Percentiles rank a stretch among this genome's conserved stretches.
Evolutionary conservation across 1,140 invertebrate genomes (phyloP).

Genomic region (Cylas formicarius): DNA sequence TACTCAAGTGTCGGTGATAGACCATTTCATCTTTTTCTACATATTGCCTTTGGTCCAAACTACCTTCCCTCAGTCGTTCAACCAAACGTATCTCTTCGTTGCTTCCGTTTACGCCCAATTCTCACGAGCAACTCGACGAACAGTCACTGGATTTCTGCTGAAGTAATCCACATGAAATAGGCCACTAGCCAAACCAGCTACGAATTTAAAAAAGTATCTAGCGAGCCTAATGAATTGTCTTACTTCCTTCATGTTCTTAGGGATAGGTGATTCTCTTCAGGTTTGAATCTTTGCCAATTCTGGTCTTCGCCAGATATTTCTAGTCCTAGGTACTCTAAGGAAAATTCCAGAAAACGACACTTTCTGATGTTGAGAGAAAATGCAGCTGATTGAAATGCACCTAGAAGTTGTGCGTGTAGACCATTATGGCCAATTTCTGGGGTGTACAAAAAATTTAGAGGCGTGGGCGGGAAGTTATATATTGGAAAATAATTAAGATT

Average conservation of each 20-base stretch:
- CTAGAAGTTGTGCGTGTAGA: constrained; percentile 25
- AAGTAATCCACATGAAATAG: constrained; percentile 4
- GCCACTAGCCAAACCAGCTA: constrained; percentile 21
- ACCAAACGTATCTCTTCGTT: constrained; percentile 4
- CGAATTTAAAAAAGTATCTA: constrained; percentile 34
- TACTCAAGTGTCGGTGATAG: constrained; percentile 2
- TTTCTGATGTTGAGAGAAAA: constrained; percentile 19
- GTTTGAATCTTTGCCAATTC: constrained; percentile 21
- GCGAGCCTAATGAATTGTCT: constrained; percentile 31
- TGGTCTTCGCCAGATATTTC: constrained; percentile 19
- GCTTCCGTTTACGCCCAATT: constrained; percentile 29
- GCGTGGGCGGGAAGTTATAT: no score
- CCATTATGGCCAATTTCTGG: no score
- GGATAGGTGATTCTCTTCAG: no score
- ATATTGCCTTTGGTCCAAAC: constrained; percentile 5
- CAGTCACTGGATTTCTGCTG: constrained; percentile 4
- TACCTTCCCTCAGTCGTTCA: constrained; percentile 7
- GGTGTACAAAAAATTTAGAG: no score
- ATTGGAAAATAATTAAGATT: no score
- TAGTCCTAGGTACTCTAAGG: constrained; percentile 18
- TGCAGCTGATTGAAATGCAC: constrained; percentile 13
- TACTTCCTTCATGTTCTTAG: constrained; percentile 32
- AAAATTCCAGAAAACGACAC: constrained; percentile 13
- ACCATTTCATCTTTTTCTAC: constrained; percentile 11
- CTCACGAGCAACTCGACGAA: constrained; percentile 32